Base-by-base conservation (phyloP, 2,113 vertebrate species). In the Passer montanus region DNA sequence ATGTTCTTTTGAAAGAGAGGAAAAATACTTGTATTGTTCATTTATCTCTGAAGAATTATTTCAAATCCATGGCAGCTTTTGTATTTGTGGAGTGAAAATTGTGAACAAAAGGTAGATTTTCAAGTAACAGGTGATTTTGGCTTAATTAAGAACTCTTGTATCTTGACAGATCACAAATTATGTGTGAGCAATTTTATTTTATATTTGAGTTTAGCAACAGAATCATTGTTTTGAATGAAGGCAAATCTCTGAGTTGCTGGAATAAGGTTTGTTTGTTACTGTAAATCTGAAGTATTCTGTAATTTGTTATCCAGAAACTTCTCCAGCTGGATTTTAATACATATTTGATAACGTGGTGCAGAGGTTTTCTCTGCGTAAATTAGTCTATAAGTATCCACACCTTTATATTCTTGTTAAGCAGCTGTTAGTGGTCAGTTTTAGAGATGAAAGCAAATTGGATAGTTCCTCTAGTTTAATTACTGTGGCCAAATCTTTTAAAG, bases 321-420 rank as follows among this genome's bases (percentile, higher is more conserved):
- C 41, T 46, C 39, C 27, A 43, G 20, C 9, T 72, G 59, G 28
- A 59, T 76, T 86, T 72, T 68, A 55, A 41, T 24, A 30, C 18
- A 26, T 73, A 50, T 72, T 53, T 19, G 24, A n/a, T 30, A 35
- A 6, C 11, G 17, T 0, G 0, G 5, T 31, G 15, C 72, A 19
- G 41, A 80, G 35, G 27, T 86, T 58, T 92, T 76, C 26, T 56
- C 53, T 73, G 62, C n/a, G 21, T 17, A 39, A 62, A 1, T n/a
- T 79, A 31, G 72, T 70, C 47, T 82, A 0, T 28, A 72, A 6
- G 10, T 43, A 72, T 43, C 23, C 23, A 76, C 33, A 83, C 3
- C 16, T 58, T 68, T 50, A 59, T 39, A 35, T n/a, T 81, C 13
- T 62, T 31, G 11, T 81, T 52, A 56, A 77, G 14, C 21, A 30